phyloP scores from a whole-genome alignment of 2,113 vertebrate species.

The Mungos mungo region DNA sequence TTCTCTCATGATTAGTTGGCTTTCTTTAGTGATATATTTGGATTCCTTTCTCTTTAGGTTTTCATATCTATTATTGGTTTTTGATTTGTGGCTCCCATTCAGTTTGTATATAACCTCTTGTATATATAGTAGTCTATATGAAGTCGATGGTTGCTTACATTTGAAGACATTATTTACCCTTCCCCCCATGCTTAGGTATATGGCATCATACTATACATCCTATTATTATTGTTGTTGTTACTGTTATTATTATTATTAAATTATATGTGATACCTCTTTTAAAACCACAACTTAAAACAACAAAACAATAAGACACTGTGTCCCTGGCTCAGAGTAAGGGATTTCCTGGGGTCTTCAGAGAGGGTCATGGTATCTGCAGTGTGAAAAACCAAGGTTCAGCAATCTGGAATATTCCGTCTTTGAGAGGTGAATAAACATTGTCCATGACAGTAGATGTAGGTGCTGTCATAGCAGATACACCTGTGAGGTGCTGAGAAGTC shows the following conservation, averaged over 20 bases:
- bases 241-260: not conserved
- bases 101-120: not conserved
- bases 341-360: conserved; percentile 30
- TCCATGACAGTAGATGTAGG: not conserved
- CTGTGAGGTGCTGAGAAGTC: not conserved
- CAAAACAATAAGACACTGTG: not conserved
- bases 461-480: not conserved
- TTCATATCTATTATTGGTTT: not conserved
- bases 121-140: not conserved
- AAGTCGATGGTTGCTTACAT: not conserved
- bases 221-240: not conserved
- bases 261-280: not conserved
- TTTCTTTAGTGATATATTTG: not conserved
- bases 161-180: not conserved
- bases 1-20: not conserved
- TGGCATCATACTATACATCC: not conserved
- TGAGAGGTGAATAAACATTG: not conserved
- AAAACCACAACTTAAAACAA: not conserved
- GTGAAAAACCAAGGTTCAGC: not conserved
- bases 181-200: not conserved
- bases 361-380: not conserved
- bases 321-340: conserved; percentile 9
- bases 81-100: not conserved
- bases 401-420: conserved; percentile 15
- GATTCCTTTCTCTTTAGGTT: not conserved